Evolutionary conservation across 1,140 invertebrate genomes (phyloP).

Genomic region (Apis florea): DNA sequence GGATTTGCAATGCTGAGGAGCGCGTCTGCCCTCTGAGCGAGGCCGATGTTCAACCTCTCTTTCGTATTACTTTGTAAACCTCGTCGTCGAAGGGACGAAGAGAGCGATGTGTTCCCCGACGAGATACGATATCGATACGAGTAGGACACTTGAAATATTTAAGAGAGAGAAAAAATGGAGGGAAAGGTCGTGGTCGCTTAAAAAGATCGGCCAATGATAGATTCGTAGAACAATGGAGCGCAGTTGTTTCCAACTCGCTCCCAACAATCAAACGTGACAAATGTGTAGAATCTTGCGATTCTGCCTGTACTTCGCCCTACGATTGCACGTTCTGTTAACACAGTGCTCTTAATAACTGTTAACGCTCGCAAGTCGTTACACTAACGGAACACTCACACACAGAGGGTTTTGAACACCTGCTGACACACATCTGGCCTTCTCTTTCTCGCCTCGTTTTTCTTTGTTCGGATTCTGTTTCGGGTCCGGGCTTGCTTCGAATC

Average conservation of each 20-base stretch:
- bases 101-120: not conserved
- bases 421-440: not conserved
- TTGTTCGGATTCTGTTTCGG: not conserved
- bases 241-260: not conserved
- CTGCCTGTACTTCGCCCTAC: not conserved
- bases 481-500: not conserved
- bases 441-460: not conserved
- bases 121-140: slow-evolving; percentile 21
- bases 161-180: not conserved
- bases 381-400: too few species aligned
- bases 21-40: not conserved
- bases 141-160: not conserved
- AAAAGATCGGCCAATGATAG: not conserved
- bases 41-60: not conserved
- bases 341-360: slow-evolving; percentile 2
- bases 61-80: slow-evolving; percentile 15
- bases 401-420: not conserved
- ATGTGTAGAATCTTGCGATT: slow-evolving; percentile 3
- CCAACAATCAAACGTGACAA: not conserved
- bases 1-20: slow-evolving; percentile 1
- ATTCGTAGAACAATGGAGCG: not conserved
- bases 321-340: slow-evolving; percentile 1
- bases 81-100: not conserved
- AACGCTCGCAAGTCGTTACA: not conserved
- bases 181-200: slow-evolving; percentile 12